Evolutionary conservation across 2,888 invertebrate species (phyloP), one percentile per base, ranked within the genome.

Genomic region (Ophraella communa): DNA sequence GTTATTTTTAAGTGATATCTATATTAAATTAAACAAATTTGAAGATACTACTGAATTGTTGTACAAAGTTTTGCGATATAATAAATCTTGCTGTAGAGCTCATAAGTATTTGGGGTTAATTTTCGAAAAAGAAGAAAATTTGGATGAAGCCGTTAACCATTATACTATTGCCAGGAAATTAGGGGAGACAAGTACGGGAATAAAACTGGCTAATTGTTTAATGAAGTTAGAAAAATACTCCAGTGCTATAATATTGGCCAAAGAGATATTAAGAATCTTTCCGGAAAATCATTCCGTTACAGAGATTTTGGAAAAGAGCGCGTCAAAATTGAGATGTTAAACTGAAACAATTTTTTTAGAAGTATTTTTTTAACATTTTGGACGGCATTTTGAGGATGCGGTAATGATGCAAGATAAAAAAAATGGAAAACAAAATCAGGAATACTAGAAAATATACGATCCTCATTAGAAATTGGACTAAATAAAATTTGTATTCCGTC

Each of bases 241-340:
- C 0, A 95, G 96, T 75, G 96, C 98, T 17, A 95, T 98, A 65
- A 94, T 96, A 71, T 89, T 93, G 0, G 94, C 95, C 69, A 91
- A 95, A 71, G 89, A 93, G 76, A 92, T 97, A 8, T 81, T 96
- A 42, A 88, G 87, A 71, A 84, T 87, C 23, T 92, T 91, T 80
- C 94, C 96, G 0, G 94, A 95, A 68, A 97, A 96, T 81, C 92
- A 95, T 0, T 92, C 94, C 75, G 92, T 98, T 52, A 90, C 95
- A 79, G 98, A 98, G 73, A 93, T 98, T 72, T 84, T 98, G 69
- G 97, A 98, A 71, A 98, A 98, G 78, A 91, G 92, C 30, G 87
- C 92, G 70, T 87, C 85, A 74, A 91, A 91, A 83, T 84, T 94
- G 71, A 85, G 93, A 69, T 45, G 45, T 8, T 45, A 45, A 14